Conservation (phyloP, 1,140 invertebrate genomes). For the Phymastichus coffea region DNA sequence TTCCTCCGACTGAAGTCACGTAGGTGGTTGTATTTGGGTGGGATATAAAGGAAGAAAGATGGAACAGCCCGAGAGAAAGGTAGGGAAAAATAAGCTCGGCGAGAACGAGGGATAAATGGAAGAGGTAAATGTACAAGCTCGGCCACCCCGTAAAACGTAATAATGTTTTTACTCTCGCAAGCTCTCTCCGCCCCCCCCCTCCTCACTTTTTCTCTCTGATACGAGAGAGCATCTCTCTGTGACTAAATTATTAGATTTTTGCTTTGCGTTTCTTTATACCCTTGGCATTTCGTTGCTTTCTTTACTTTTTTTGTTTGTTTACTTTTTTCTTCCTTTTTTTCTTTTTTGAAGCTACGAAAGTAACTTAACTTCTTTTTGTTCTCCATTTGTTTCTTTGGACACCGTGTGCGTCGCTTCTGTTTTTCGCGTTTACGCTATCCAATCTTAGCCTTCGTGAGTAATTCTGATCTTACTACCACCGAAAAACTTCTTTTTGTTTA, state of each 20-base stretch:
- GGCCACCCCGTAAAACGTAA: neutral
- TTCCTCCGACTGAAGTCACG: slow-evolving; percentile 21
- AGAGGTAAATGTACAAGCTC: neutral
- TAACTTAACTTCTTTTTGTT: slow-evolving; percentile 30
- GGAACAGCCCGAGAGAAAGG: neutral
- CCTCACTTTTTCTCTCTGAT: no score
- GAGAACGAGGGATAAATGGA: slow-evolving; percentile 4
- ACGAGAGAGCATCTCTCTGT: slow-evolving; percentile 10
- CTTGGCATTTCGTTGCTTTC: no score
- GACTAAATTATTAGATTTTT: slow-evolving; percentile 40
- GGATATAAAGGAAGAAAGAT: slow-evolving; percentile 7
- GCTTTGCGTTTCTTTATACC: slow-evolving; percentile 16
- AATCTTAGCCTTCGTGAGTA: no score
- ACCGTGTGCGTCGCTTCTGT: no score
- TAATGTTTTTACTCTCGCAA: no score
- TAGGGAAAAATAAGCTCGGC: neutral
- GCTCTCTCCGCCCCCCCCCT: no score
- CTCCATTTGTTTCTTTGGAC: neutral
- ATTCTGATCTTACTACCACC: no score
- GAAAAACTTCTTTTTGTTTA: no score
- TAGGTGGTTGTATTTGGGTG: neutral
- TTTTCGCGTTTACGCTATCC: neutral
- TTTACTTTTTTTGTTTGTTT: no score
- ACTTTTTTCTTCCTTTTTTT: neutral
- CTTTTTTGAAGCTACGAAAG: slow-evolving; percentile 6